phyloP scores from a whole-genome alignment of 2,113 vertebrate species.

The Cygnus buccinator region DNA sequence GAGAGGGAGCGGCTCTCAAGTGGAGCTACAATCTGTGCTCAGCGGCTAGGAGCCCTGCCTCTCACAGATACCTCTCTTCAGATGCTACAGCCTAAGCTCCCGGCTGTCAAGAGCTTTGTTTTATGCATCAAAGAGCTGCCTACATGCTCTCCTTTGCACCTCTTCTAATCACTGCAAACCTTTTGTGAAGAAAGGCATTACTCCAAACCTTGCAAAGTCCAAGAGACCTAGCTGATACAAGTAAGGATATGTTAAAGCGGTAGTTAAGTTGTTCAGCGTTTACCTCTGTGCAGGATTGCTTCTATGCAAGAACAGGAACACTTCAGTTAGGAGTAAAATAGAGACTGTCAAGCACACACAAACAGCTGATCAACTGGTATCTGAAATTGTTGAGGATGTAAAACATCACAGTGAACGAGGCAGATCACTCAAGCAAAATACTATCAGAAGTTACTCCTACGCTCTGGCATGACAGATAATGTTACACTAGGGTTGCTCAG shows the following conservation, averaged over 20 bases:
- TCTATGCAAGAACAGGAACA: neutral
- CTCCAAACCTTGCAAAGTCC: neutral
- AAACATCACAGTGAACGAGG: neutral
- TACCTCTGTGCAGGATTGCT: neutral
- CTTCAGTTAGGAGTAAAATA: neutral
- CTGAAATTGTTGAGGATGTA: neutral
- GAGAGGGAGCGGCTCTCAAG: neutral
- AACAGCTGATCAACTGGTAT: accelerated
- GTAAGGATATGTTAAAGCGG: neutral
- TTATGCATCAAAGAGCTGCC: neutral
- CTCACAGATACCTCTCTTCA: accelerated
- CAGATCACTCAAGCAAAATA: neutral
- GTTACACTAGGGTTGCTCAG: neutral
- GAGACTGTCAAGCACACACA: neutral
- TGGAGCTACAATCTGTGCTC: neutral
- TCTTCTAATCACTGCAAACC: neutral
- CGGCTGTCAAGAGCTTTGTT: neutral
- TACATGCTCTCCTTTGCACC: accelerated
- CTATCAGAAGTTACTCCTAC: neutral
- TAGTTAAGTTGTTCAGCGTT: neutral
- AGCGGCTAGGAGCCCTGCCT: neutral
- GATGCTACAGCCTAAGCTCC: neutral
- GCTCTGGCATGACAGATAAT: neutral
- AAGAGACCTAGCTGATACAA: accelerated
- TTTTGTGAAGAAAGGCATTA: accelerated